These are phyloP conservation scores for Nematostella vectensis DNA, from an alignment of 92 coral and sea anemone species.

Conservation along the genomic window DNA sequence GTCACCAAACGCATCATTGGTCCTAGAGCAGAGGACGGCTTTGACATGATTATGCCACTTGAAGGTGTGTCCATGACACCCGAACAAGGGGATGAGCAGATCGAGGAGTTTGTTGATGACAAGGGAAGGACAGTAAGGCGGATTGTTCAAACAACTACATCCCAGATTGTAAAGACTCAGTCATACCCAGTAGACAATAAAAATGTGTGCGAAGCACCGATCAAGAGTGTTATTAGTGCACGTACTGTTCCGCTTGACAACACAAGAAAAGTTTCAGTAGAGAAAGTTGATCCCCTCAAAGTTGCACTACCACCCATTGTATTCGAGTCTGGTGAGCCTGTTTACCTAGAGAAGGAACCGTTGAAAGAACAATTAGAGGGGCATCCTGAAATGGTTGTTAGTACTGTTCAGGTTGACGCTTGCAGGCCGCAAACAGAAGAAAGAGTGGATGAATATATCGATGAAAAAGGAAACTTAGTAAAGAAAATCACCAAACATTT, in stretches of 20 bases:
- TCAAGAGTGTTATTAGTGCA: not conserved
- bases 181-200: too few relatives aligned
- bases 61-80: not conserved
- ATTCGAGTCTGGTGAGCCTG: constrained; percentile 37
- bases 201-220: too few relatives aligned
- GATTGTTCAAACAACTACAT: constrained; percentile 11
- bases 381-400: constrained; percentile 19
- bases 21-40: constrained; percentile 33
- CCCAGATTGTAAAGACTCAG: too few relatives aligned
- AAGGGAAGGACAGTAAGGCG: constrained; percentile 57
- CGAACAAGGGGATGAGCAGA: constrained; percentile 16
- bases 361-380: constrained; percentile 2
- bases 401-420: constrained; percentile 18
- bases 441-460: constrained; percentile 46
- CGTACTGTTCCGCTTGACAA: constrained; percentile 2
- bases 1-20: not conserved
- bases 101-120: constrained; percentile 64
- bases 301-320: constrained; percentile 4
- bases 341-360: constrained; percentile 32
- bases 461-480: constrained; percentile 55
- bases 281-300: constrained; percentile 11
- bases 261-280: constrained; percentile 13
- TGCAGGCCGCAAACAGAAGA: constrained; percentile 35
- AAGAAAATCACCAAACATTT: constrained; percentile 36
- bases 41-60: constrained; percentile 19